Percentiles rank a stretch among this genome's conserved stretches.
These are phyloP conservation scores for Anastrepha ludens DNA, from an alignment of 1,140 invertebrate species.

Conservation along the genomic window DNA sequence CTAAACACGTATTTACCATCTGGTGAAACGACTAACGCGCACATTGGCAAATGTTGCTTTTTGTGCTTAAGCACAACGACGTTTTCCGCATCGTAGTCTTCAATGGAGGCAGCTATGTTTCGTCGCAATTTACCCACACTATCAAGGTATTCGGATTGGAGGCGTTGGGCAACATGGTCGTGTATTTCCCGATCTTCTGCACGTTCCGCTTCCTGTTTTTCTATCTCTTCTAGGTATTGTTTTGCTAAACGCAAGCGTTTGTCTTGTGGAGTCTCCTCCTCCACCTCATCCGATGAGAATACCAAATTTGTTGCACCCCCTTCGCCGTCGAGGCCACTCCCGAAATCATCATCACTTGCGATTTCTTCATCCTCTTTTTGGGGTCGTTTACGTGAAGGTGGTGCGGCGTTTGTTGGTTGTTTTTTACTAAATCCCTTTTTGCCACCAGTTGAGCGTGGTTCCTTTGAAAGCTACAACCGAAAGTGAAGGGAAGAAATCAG, in stretches of 20 bases:
- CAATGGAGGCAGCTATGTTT: slow-evolving; percentile 82
- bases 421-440: slow-evolving; percentile 56
- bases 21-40: slow-evolving; percentile 86
- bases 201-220: slow-evolving; percentile 85
- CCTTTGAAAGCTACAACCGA: slow-evolving; percentile 66
- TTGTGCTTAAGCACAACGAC: slow-evolving; percentile 79
- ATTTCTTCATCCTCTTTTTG: slow-evolving; percentile 75
- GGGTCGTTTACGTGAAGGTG: slow-evolving; percentile 65
- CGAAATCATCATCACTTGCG: slow-evolving; percentile 74
- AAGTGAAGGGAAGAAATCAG: not conserved
- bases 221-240: slow-evolving; percentile 90
- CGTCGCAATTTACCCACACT: slow-evolving; percentile 86
- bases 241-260: slow-evolving; percentile 92
- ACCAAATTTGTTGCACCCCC: slow-evolving; percentile 75
- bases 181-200: slow-evolving; percentile 81
- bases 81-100: slow-evolving; percentile 75
- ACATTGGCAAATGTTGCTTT: slow-evolving; percentile 86
- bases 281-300: slow-evolving; percentile 78
- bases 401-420: slow-evolving; percentile 53
- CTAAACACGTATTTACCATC: slow-evolving; percentile 86
- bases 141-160: slow-evolving; percentile 90
- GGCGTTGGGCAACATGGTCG: slow-evolving; percentile 81
- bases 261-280: slow-evolving; percentile 90
- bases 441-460: slow-evolving; percentile 66
- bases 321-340: slow-evolving; percentile 73